Evolutionary conservation across 2,797 vertebrate species (phyloP), one percentile per base, ranked within the genome.

Genomic region (Rhinichthys osculus): DNA sequence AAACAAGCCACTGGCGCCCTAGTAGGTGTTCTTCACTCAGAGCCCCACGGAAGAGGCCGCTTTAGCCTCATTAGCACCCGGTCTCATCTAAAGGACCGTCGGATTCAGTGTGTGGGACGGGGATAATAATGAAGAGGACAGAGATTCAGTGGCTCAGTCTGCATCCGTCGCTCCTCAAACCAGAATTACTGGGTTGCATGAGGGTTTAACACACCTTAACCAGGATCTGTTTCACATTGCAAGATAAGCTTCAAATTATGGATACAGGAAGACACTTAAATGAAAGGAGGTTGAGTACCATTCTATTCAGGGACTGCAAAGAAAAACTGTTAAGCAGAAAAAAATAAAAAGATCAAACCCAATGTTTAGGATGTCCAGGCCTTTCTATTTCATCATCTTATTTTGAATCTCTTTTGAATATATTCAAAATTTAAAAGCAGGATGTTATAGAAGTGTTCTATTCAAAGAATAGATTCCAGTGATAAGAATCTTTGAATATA

Each of bases 61-160:
- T 90, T 90, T 88, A 78, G 76, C 86, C 84, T 88, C 74, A 35
- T 88, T 90, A 89, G 70, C 90, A 81, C 87, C 84, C 50, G 19
- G 42, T 69, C 57, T 67, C 71, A 88, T 86, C 84, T 86, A 81
- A 80, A 79, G 73, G 35, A 33, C 82, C 66, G 81, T 33, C 8
- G 10, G 54, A 44, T 35, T 77, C 64, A 19, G 11, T 30, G 78
- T 84, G 72, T 35, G 35, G 59, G 57, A 83, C 5, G n/a, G 78
- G 86, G 74, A 86, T 86, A 83, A 86, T 40, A 66, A 57, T 27
- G 78, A 88, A 70, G 44, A 47, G 74, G 19, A 33, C 52, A 82
- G 85, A 82, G 80, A 73, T 87, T 84, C 78, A 81, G 66, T 27
- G 27, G 82, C 78, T 87, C 88, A 85, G 66, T 57, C 21, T 59